Conservation (phyloP, 1,140 invertebrate species). For the Hylyphantes graminicola region DNA sequence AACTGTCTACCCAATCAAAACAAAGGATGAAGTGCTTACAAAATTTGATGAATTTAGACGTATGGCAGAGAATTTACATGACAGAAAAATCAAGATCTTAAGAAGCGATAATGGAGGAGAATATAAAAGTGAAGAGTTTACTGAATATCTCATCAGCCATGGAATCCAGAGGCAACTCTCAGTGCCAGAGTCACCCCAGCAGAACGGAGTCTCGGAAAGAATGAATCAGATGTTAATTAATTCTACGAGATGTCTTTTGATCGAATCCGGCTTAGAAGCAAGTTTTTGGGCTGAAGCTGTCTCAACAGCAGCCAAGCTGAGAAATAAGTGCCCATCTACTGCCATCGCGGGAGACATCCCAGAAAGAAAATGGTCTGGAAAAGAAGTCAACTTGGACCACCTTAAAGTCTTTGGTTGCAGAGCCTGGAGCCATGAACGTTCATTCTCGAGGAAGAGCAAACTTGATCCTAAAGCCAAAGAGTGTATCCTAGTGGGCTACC, state of each 20-base stretch:
- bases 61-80: constrained; percentile 26
- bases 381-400: neutral
- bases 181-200: constrained; percentile 69
- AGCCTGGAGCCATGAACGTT: neutral
- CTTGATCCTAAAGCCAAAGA: constrained; percentile 8
- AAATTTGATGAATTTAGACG: neutral
- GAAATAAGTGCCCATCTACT: constrained; percentile 64
- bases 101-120: constrained; percentile 59
- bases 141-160: constrained; percentile 33
- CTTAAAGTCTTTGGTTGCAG: constrained; percentile 1
- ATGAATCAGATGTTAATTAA: constrained; percentile 68
- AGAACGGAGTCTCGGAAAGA: constrained; percentile 71
- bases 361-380: neutral
- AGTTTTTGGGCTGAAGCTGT: constrained; percentile 70
- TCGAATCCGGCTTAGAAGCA: constrained; percentile 65
- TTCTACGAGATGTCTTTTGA: constrained; percentile 66
- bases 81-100: constrained; percentile 19
- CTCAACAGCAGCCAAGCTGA: constrained; percentile 67
- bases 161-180: constrained; percentile 70
- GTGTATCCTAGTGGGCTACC: constrained; percentile 9
- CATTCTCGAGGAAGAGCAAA: neutral
- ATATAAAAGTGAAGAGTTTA: constrained; percentile 44
- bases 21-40: neutral
- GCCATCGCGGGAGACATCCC: neutral
- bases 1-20: constrained; percentile 9